Evolutionary conservation across 2,797 vertebrate genomes (phyloP).

Genomic region (Alectoris magna): DNA sequence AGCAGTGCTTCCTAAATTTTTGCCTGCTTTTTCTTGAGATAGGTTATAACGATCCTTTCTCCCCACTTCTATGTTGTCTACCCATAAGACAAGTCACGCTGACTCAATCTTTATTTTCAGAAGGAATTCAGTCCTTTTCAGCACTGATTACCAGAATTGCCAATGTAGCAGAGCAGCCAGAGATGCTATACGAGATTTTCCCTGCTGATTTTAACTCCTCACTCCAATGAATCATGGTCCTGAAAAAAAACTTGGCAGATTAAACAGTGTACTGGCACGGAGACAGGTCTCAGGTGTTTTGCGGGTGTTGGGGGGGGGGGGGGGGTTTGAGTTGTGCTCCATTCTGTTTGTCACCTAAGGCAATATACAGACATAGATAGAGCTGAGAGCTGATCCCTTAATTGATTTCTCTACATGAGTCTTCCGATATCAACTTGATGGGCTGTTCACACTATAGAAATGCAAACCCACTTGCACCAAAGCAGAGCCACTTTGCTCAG

Average conservation of each 20-base stretch:
- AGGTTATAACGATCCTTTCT: neutral
- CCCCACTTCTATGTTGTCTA: neutral
- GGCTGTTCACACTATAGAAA: neutral
- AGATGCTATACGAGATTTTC: neutral
- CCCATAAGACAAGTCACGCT: neutral
- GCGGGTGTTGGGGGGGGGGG: neutral
- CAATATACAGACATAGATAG: neutral
- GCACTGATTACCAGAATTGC: neutral
- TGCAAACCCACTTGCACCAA: neutral
- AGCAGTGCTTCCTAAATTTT: neutral
- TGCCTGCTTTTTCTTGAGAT: neutral
- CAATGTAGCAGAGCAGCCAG: neutral
- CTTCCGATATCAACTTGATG: neutral
- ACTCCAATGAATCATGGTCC: neutral
- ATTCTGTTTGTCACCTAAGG: neutral
- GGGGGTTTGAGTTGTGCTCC: neutral
- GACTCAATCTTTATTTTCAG: conserved; percentile 5
- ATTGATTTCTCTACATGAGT: neutral
- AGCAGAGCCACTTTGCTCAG: neutral
- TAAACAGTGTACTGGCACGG: neutral
- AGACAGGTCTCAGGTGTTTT: neutral
- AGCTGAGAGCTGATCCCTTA: neutral
- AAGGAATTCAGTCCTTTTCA: conserved; percentile 10
- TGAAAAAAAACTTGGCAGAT: neutral
- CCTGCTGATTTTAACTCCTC: neutral